phyloP scores from a whole-genome alignment of 2,888 invertebrate genomes.

The Geotrupes spiniger region DNA sequence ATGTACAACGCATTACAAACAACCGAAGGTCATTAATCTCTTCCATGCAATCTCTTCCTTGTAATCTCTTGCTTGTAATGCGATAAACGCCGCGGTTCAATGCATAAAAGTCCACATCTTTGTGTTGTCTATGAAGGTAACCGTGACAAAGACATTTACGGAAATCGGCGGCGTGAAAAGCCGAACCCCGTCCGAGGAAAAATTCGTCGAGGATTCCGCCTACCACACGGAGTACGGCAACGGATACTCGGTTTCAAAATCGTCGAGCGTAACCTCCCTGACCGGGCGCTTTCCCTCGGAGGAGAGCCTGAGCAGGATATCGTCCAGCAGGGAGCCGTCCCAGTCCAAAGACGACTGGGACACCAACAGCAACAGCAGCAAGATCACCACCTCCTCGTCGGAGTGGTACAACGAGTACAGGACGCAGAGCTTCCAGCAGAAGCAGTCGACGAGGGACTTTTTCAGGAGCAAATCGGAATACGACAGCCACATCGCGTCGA shows the following conservation, averaged over 20 bases:
- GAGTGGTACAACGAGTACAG: constrained; percentile 62
- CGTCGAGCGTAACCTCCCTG: constrained; percentile 55
- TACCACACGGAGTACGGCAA: constrained; percentile 56
- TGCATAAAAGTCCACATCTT: too few relatives aligned
- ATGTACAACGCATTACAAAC: too few relatives aligned
- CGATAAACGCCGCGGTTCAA: too few relatives aligned
- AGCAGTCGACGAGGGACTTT: constrained; percentile 66
- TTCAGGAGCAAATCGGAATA: constrained; percentile 78
- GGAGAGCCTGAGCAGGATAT: constrained; percentile 52
- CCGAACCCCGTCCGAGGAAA: constrained; percentile 58
- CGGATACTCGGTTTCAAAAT: constrained; percentile 49
- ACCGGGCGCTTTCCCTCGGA: constrained; percentile 55
- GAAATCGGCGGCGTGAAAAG: constrained; percentile 51
- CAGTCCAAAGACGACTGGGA: constrained; percentile 46
- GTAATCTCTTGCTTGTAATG: too few relatives aligned
- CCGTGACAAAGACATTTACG: constrained; percentile 61
- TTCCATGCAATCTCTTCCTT: too few relatives aligned
- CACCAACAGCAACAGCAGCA: constrained; percentile 49
- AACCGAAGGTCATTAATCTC: too few relatives aligned
- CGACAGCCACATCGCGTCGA: constrained; percentile 82
- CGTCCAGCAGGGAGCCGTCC: constrained; percentile 42
- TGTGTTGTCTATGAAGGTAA: constrained; percentile 50
- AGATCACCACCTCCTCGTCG: constrained; percentile 44
- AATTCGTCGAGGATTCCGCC: constrained; percentile 56
- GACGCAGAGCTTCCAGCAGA: constrained; percentile 61